Evolutionary conservation across 2,797 vertebrate species (phyloP), one percentile per base, ranked within the genome.

Genomic region (Brachymystax lenok): DNA sequence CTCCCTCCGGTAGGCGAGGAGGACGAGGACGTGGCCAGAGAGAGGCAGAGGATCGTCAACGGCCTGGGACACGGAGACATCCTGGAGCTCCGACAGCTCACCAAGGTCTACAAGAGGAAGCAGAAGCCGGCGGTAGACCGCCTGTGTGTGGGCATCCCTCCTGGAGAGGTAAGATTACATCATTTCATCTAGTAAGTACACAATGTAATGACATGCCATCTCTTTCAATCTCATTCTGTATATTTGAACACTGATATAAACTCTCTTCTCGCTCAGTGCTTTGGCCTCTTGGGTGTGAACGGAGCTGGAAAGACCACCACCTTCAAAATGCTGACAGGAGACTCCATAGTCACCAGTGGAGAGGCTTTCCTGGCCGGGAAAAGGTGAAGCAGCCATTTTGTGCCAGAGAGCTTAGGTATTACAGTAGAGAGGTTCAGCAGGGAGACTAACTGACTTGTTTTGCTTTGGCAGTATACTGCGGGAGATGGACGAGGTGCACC

Each of bases 241-340:
- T 27, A 70, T 56, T 63, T 35, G 10, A 3, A 46, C 40, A 46
- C 12, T 46, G 10, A 46, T 46, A 46, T 13, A 13, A 13, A 46
- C 40, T 13, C 40, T 46, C 40, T 33, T 21, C 80, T 85, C 82
- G 2, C 40, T 27, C 79, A 99, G 98, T 99, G 98, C 80, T 99
- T 99, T 75, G 98, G 98, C 4, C 94, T 99, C 19, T 93, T 99
- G 12, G 98, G 97, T 5, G 98, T 99, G 70, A 99, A 99, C 10
- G 98, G 98, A 35, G 98, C 98, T 5, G 98, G 98, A 27, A 99
- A 99, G 87, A 98, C 98, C 1, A 98, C 97, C 2, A 99, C 97
- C 63, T 99, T 99, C 84, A 98, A 98, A 92, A 99, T 99, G 98
- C 80, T 99, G 86, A 99, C 98, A 0, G 98, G 98, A 81, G 98